phyloP scores from a whole-genome alignment of 2,797 vertebrate genomes.

The Mionectes olivaceus region DNA sequence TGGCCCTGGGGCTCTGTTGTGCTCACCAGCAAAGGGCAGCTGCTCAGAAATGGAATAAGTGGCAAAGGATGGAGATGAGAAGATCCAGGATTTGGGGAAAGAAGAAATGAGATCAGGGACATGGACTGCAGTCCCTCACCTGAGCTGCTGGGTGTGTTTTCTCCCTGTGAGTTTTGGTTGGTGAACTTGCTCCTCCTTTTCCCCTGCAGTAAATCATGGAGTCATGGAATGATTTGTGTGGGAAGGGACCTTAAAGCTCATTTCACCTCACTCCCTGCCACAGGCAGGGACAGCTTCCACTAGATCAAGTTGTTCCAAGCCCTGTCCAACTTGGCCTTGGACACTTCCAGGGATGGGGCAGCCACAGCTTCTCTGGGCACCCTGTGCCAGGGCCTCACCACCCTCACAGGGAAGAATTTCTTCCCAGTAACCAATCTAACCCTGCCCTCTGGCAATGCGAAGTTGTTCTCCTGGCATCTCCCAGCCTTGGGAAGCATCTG shows the following conservation, averaged over 20 bases:
- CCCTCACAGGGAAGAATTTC: neutral
- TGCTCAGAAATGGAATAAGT: neutral
- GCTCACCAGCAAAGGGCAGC: neutral
- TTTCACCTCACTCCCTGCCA: neutral
- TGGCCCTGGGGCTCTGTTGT: neutral
- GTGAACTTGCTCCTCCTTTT: fast-evolving
- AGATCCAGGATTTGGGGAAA: neutral
- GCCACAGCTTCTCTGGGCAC: neutral
- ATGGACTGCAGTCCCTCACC: neutral
- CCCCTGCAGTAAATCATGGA: neutral
- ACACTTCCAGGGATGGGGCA: neutral
- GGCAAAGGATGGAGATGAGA: neutral
- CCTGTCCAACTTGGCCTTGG: neutral
- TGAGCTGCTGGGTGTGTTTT: fast-evolving
- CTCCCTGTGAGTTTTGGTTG: neutral
- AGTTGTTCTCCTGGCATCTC: neutral
- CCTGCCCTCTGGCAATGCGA: neutral
- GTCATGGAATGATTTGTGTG: neutral
- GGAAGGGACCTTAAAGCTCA: neutral
- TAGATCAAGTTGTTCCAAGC: neutral
- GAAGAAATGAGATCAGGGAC: neutral
- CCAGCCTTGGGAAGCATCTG: neutral
- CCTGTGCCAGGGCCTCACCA: neutral
- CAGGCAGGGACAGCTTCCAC: neutral
- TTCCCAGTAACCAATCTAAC: neutral